Conservation (phyloP, 2,113 vertebrate genomes). For the Onychorhynchus coronatus region DNA sequence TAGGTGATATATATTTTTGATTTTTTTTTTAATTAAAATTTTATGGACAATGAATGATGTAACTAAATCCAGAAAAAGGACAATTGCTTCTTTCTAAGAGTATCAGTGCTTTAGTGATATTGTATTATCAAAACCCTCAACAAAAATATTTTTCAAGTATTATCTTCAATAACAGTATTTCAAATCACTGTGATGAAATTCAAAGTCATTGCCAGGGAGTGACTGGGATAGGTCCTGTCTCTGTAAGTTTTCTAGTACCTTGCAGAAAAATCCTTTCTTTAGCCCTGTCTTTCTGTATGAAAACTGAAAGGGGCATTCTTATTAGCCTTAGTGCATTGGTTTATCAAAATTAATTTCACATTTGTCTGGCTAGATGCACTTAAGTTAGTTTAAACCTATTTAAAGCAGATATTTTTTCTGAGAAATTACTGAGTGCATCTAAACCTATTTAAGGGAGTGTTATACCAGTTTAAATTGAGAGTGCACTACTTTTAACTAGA, state of each 20-base stretch:
- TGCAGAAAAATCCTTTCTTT: background rate
- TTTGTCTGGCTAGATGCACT: background rate
- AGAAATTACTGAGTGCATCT: slow-evolving; percentile 1
- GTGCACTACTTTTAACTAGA: background rate
- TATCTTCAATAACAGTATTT: background rate
- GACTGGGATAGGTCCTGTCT: background rate
- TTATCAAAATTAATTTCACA: slow-evolving; percentile 2
- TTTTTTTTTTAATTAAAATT: background rate
- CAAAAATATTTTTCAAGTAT: background rate
- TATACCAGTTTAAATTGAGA: slow-evolving; percentile 43
- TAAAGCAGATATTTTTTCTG: background rate
- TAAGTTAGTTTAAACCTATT: background rate
- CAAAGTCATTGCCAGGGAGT: background rate
- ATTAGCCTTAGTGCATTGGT: background rate
- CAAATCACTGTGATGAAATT: background rate
- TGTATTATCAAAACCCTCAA: background rate
- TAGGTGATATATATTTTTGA: background rate
- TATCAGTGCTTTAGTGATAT: background rate
- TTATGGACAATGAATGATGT: background rate
- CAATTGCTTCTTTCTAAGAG: background rate
- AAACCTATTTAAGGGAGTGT: slow-evolving; percentile 42
- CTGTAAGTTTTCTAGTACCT: background rate
- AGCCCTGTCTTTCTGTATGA: background rate
- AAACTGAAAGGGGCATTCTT: background rate
- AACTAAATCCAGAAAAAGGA: background rate